Base-by-base conservation (phyloP, 2,113 vertebrate species). In the Prionailurus viverrinus region DNA sequence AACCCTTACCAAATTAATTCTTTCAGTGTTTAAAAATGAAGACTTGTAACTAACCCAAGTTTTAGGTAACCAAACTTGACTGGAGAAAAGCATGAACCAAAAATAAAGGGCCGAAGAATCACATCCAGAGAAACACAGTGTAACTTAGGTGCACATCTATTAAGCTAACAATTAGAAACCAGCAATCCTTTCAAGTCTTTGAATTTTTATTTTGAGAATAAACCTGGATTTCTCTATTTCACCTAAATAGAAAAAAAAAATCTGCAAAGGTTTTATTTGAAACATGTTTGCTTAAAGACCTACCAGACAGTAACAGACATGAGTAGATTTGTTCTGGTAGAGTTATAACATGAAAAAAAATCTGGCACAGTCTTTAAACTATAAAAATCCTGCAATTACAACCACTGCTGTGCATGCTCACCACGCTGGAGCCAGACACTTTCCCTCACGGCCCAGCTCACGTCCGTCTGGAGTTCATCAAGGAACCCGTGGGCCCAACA, bases 401-500 rank as follows among this genome's bases (percentile, higher is more conserved):
- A 99, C 99, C 98, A 98, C 99, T 98, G 99, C 99, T 98, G 99
- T 98, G 98, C 99, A 99, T 96, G 98, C 99, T 99, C 99, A 99
- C 99, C 99, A 98, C 90, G 98, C 98, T 98, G 99, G 99, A 99
- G 99, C 99, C 99, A 99, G 99, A 99, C 99, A 99, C 99, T 99
- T 99, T 99, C 99, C 98, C 99, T 99, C 98, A 88, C 61, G 98
- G 98, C 97, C 98, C 97, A 97, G 97, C 98, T 98, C 98, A 98
- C 98, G 98, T 98, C 99, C 99, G 99, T 99, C 99, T 99, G 99
- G 99, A 99, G 99, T 99, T 99, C 99, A 99, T 99, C 99, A 99
- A 99, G 98, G 98, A 95, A 98, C 97, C 97, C 33, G 4, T 98
- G 99, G 99, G 99, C 27, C 89, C 98, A 99, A 98, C 99, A 98